Evolutionary conservation across 2,797 vertebrate genomes (phyloP).

Genomic region (Amblyopsis hoosieri): DNA sequence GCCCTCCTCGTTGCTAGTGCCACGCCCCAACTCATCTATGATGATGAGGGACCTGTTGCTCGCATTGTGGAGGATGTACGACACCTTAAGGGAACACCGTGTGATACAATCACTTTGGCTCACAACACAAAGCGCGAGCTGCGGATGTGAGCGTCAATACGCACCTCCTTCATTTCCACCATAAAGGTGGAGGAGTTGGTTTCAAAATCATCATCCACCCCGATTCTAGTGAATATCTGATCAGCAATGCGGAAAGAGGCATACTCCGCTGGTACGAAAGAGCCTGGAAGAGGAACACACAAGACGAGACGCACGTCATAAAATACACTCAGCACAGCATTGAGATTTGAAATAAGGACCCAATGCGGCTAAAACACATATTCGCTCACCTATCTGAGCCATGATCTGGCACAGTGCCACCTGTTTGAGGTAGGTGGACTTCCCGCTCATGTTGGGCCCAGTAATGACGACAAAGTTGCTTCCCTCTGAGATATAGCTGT

Average conservation of each 20-base stretch:
- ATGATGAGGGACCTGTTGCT: constrained; percentile 92
- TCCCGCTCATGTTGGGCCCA: constrained; percentile 98
- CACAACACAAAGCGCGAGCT: background rate
- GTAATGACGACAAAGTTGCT: constrained; percentile 95
- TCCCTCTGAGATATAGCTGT: constrained; percentile 90
- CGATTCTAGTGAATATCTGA: constrained; percentile 96
- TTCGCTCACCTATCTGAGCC: constrained; percentile 92
- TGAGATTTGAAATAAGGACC: no score
- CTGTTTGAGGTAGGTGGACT: constrained; percentile 96
- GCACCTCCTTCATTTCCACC: constrained; percentile 98
- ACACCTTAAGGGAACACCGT: constrained; percentile 78
- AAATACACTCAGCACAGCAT: background rate
- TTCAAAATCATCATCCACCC: constrained; percentile 97
- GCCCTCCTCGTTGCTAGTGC: constrained; percentile 96
- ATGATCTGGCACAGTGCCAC: constrained; percentile 97
- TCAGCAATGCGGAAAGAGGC: constrained; percentile 90
- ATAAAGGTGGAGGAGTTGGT: constrained; percentile 97
- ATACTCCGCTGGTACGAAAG: constrained; percentile 93
- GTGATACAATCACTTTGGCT: constrained; percentile 2
- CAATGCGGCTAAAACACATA: background rate
- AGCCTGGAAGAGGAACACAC: constrained; percentile 77
- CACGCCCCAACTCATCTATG: constrained; percentile 95
- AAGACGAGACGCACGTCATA: constrained; percentile 4
- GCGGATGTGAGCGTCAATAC: constrained; percentile 2
- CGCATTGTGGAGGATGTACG: constrained; percentile 94